Percentiles rank a stretch among this genome's conserved stretches.
Evolutionary conservation across 1,140 invertebrate species (phyloP).

Genomic region (Drosophila persimilis): DNA sequence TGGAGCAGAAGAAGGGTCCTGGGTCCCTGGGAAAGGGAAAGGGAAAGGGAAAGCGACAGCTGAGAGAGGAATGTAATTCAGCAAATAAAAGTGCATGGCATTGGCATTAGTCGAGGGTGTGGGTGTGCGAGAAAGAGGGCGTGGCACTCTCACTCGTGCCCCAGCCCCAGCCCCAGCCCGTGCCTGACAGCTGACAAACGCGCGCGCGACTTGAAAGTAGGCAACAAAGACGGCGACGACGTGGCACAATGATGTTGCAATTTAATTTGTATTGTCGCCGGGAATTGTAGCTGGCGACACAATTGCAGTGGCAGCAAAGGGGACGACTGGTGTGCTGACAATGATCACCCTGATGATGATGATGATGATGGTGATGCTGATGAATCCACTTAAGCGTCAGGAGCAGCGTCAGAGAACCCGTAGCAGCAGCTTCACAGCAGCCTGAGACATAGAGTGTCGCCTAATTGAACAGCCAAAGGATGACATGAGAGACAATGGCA

Average conservation of each 20-base stretch:
- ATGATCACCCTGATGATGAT: slow-evolving; percentile 30
- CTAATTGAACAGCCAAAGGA: slow-evolving; percentile 72
- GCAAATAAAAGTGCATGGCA: slow-evolving; percentile 56
- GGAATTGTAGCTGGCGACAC: slow-evolving; percentile 55
- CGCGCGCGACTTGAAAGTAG: slow-evolving; percentile 54
- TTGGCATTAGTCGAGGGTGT: slow-evolving; percentile 38
- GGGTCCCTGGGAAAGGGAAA: background rate
- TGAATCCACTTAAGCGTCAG: slow-evolving; percentile 72
- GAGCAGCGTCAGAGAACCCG: slow-evolving; percentile 3
- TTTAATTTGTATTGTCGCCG: slow-evolving; percentile 76
- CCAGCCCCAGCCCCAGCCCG: background rate
- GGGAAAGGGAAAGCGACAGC: slow-evolving; percentile 2
- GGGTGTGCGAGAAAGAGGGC: slow-evolving; percentile 14
- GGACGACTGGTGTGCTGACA: slow-evolving; percentile 28
- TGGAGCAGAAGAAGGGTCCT: background rate
- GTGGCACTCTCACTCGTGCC: slow-evolving; percentile 18
- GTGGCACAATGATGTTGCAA: slow-evolving; percentile 74
- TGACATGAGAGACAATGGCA: slow-evolving; percentile 39
- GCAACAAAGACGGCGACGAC: slow-evolving; percentile 55
- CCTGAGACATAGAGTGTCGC: slow-evolving; percentile 29
- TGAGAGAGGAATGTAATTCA: slow-evolving; percentile 54
- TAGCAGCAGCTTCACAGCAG: slow-evolving; percentile 10
- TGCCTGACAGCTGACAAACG: slow-evolving; percentile 70
- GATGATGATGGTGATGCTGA: slow-evolving; percentile 50
- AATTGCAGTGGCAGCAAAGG: slow-evolving; percentile 61